Evolutionary conservation across 2,797 vertebrate genomes (phyloP).

Genomic region (Cossypha heuglini): DNA sequence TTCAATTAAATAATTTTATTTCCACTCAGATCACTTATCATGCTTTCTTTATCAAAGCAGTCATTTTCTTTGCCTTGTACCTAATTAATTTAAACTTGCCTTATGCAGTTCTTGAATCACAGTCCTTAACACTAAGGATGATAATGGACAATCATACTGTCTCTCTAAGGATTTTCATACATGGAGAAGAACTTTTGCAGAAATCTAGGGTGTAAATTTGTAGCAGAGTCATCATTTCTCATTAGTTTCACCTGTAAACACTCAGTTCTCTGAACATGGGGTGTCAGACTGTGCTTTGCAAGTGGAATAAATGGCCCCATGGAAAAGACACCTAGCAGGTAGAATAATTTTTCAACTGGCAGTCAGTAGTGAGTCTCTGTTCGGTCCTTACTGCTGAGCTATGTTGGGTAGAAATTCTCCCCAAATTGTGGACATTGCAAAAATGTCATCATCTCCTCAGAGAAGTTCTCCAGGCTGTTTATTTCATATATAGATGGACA

Average conservation of each 20-base stretch:
- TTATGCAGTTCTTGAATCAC: background rate
- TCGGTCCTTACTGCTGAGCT: background rate
- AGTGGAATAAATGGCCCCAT: background rate
- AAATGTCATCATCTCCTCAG: background rate
- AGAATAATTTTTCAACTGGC: background rate
- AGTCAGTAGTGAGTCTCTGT: background rate
- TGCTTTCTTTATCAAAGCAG: background rate
- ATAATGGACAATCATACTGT: background rate
- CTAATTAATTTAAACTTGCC: slow-evolving; percentile 14
- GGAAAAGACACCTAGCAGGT: background rate
- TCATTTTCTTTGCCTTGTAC: background rate
- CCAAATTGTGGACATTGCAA: background rate
- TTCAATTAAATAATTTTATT: slow-evolving; percentile 26
- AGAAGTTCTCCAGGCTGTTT: background rate
- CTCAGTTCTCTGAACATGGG: background rate
- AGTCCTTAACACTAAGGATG: background rate
- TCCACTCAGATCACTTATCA: background rate
- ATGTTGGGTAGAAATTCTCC: background rate
- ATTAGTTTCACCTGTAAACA: background rate
- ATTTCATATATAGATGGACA: background rate
- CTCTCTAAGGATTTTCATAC: background rate
- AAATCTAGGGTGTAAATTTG: background rate
- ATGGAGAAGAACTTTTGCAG: background rate
- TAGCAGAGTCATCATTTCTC: background rate
- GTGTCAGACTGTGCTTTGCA: background rate